phyloP scores from a whole-genome alignment of 2,113 vertebrate genomes.

The Ictalurus punctatus region DNA sequence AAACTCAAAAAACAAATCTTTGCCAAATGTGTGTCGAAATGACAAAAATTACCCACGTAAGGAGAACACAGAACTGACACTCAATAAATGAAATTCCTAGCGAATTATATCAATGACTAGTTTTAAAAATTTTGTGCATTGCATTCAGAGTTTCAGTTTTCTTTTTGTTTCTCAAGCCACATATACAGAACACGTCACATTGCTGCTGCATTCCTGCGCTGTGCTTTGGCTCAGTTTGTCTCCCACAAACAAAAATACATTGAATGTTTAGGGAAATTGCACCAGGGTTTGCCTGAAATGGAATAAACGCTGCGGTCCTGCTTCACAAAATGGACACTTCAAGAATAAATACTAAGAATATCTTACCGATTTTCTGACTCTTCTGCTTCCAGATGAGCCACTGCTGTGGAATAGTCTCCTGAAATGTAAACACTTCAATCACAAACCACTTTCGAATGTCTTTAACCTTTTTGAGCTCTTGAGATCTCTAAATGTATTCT shows the following conservation, averaged over 20 bases:
- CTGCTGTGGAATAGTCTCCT: conserved; percentile 73
- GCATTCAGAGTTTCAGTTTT: neutral
- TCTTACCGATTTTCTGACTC: conserved; percentile 72
- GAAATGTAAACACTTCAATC: conserved; percentile 28
- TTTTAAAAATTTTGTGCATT: neutral
- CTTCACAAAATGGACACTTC: neutral
- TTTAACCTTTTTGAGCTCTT: neutral
- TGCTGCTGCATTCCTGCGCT: neutral
- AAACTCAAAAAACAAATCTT: neutral
- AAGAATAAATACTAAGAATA: neutral
- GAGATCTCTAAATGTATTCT: neutral
- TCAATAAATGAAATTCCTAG: neutral
- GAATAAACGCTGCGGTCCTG: neutral
- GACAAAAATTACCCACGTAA: neutral
- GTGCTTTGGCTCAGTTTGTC: neutral
- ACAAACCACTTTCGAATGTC: neutral
- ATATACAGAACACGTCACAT: neutral
- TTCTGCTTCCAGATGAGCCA: conserved; percentile 79
- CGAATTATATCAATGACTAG: neutral
- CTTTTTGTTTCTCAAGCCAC: neutral
- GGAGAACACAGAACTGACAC: neutral
- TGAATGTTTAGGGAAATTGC: neutral
- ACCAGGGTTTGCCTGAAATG: neutral
- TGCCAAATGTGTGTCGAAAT: neutral
- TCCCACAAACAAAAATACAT: neutral